Evolutionary conservation across 2,113 vertebrate species (phyloP), one percentile per base, ranked within the genome.

Genomic region (Anas platyrhynchos): DNA sequence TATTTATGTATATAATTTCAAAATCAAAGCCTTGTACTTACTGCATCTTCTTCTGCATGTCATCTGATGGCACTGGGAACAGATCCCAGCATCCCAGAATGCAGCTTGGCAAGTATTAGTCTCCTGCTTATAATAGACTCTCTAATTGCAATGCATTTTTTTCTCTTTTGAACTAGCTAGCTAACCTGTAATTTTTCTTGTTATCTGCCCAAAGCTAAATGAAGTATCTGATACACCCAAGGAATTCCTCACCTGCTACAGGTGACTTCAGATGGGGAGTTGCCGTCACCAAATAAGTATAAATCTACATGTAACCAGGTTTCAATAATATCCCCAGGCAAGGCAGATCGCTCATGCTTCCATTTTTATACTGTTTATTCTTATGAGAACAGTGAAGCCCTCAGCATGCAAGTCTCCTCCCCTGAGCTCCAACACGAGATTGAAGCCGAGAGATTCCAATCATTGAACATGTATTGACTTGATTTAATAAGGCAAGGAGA

Each of bases 141-240:
- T 74, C 84, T 94, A 91, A 96, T 92, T 96, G 96, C 95, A 79
- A 90, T 92, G 83, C 91, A 66, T 77, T 88, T 96, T 59, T n/a
- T 81, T 27, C 78, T 76, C 95, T 92, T 95, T 90, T 95, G 94
- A 97, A 94, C 95, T 75, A 73, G 46, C 71, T 91, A 94, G 67
- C 93, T 77, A 92, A 88, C 79, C 93, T 96, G 90, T 93, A 92
- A 95, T 97, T 97, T 96, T 92, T 95, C 58, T 89, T 94, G 83
- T 83, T 78, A 34, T 71, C 91, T 96, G 92, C 89, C 93, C 90
- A 93, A 72, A 96, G 96, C 59, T 85, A 88, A 95, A 93, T 95
- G 88, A 94, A 94, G 83, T 54, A 81, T 65, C 89, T 94, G 92
- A 91, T 94, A 95, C 94, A 94, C 95, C 93, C 94, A 92, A 93